Percentiles rank a stretch among this genome's conserved stretches.
phyloP scores from a whole-genome alignment of 1,140 invertebrate genomes.

The Drosophila athabasca region DNA sequence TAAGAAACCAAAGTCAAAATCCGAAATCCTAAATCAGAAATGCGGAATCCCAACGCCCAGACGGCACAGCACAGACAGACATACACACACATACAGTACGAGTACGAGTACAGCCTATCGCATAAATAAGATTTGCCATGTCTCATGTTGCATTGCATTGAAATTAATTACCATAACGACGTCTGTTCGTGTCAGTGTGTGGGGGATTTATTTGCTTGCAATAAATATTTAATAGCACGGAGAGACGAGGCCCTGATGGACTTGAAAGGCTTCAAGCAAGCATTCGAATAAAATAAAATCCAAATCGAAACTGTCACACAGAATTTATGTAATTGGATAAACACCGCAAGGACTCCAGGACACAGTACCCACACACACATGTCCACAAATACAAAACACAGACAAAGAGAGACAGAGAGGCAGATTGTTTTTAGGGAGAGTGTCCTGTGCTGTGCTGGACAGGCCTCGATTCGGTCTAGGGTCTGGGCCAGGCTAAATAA shows the following conservation, averaged over 20 bases:
- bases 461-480: constrained; percentile 17
- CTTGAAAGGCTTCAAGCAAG: constrained; percentile 38
- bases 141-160: constrained; percentile 65
- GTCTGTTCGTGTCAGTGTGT: constrained; percentile 65
- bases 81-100: no score
- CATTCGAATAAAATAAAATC: constrained; percentile 78
- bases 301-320: constrained; percentile 77
- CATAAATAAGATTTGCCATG: constrained; percentile 76
- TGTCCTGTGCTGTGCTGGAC: constrained; percentile 36
- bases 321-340: constrained; percentile 79
- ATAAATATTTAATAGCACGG: constrained; percentile 69
- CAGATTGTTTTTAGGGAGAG: constrained; percentile 1
- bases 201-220: constrained; percentile 47
- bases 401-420: no score
- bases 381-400: no score
- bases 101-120: neutral
- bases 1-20: constrained; percentile 30
- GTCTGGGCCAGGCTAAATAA: constrained; percentile 54
- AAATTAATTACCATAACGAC: constrained; percentile 75
- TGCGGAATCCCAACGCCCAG: constrained; percentile 35
- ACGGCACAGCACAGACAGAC: constrained; percentile 9
- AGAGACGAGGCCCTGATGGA: constrained; percentile 20
- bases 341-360: constrained; percentile 56
- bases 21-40: constrained; percentile 51
- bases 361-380: neutral